phyloP scores from a whole-genome alignment of 35 echinoderm and acorn worm species.

The Apostichopus parvimensis region DNA sequence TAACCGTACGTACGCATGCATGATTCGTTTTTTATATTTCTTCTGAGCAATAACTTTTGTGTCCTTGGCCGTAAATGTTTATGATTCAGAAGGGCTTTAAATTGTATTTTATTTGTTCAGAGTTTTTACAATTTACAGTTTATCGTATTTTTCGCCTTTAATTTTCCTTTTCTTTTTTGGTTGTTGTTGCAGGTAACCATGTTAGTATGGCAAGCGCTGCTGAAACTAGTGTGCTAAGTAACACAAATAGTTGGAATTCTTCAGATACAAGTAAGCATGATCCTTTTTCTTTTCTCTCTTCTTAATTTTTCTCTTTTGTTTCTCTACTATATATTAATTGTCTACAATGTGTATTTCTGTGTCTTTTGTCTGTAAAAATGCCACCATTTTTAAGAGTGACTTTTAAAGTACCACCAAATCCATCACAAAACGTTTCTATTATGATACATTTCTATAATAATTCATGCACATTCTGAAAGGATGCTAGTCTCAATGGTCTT shows the following conservation, averaged over 20 bases:
- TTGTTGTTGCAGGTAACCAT: slow-evolving; percentile 54
- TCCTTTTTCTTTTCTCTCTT: not conserved
- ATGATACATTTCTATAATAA: no score
- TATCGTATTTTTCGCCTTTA: not conserved
- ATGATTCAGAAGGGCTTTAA: not conserved
- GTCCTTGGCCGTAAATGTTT: not conserved
- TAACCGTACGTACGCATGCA: not conserved
- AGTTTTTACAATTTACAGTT: not conserved
- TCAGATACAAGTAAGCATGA: slow-evolving; percentile 52
- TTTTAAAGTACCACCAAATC: no score
- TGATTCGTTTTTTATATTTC: not conserved
- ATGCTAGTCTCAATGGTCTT: no score
- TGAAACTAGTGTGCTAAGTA: slow-evolving; percentile 63
- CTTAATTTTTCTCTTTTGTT: no score
- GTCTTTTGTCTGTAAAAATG: no score
- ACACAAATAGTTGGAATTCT: slow-evolving; percentile 63
- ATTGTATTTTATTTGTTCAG: not conserved
- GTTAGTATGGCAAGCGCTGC: slow-evolving; percentile 58
- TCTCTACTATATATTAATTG: not conserved
- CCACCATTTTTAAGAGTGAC: no score
- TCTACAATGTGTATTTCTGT: not conserved
- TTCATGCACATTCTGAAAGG: no score
- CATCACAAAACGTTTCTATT: no score
- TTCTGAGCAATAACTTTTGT: not conserved
- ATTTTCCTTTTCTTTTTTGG: not conserved